Conservation (phyloP, 2,888 invertebrate genomes). For the Mystacides longicornis region DNA sequence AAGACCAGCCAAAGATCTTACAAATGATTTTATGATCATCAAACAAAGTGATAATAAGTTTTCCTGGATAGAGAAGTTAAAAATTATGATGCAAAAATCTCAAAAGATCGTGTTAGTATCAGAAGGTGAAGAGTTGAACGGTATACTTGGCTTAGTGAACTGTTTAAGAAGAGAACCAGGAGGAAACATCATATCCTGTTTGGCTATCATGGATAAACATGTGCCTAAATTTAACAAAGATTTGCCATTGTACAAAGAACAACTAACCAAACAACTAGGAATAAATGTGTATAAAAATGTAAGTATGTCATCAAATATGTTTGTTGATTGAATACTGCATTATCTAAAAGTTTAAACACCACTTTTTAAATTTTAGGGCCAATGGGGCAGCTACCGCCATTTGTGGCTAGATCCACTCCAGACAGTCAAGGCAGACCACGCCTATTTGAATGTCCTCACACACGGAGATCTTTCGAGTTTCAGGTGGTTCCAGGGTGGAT, state of each 20-base stretch:
- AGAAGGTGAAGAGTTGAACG: conserved; percentile 62
- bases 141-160: conserved; percentile 82
- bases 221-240: conserved; percentile 60
- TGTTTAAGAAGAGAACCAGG: conserved; percentile 77
- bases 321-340: too few species aligned
- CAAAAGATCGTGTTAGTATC: conserved; percentile 58
- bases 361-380: too few species aligned
- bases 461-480: conserved; percentile 83
- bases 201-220: conserved; percentile 55
- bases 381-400: too few species aligned
- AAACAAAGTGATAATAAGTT: conserved; percentile 37
- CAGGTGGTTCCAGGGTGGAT: too few species aligned
- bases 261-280: conserved; percentile 65
- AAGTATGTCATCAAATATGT: too few species aligned
- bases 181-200: conserved; percentile 54
- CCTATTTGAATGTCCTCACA: too few species aligned
- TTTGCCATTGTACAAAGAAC: conserved; percentile 56
- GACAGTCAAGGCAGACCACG: too few species aligned
- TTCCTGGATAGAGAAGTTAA: conserved; percentile 48
- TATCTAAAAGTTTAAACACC: too few species aligned
- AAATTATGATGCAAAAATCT: conserved; percentile 39
- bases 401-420: too few species aligned
- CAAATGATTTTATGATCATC: conserved; percentile 44
- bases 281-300: conserved; percentile 67
- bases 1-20: conserved; percentile 41